Conservation (phyloP, 2,888 invertebrate species). For the Xanthia icteritia region DNA sequence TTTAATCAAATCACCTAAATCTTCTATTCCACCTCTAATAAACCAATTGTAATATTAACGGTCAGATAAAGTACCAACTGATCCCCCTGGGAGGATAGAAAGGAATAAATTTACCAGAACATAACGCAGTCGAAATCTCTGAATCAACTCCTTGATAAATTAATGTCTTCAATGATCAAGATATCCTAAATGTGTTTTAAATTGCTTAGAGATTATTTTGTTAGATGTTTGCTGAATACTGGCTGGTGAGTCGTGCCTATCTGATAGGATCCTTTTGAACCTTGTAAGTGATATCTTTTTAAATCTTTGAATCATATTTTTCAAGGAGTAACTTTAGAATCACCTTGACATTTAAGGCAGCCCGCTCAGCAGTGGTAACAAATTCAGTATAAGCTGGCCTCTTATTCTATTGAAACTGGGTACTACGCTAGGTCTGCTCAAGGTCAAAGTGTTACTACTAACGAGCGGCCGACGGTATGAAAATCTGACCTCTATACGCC, state of each 20-base stretch:
- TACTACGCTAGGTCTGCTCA: too few relatives aligned
- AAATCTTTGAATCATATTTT: not conserved
- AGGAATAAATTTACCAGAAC: conserved; percentile 43
- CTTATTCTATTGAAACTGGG: too few relatives aligned
- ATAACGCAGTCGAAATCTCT: conserved; percentile 40
- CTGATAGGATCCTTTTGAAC: conserved; percentile 13
- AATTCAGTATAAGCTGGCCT: too few relatives aligned
- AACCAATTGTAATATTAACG: conserved; percentile 65
- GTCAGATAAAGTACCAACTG: conserved; percentile 69
- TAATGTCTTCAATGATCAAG: conserved; percentile 44
- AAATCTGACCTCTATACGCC: not conserved
- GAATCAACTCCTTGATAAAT: conserved; percentile 48
- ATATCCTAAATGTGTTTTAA: conserved; percentile 45
- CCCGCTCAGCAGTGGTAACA: too few relatives aligned
- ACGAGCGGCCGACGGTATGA: too few relatives aligned
- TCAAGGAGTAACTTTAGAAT: too few relatives aligned
- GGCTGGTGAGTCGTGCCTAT: not conserved
- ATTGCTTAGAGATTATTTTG: conserved; percentile 55
- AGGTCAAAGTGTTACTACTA: too few relatives aligned
- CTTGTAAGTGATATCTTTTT: not conserved
- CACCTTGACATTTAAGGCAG: too few relatives aligned
- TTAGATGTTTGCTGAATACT: conserved; percentile 15
- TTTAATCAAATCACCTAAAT: conserved; percentile 63
- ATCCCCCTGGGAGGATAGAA: conserved; percentile 56
- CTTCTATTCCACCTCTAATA: conserved; percentile 58